These are phyloP conservation scores for Alviniconcha marisindica DNA, from an alignment of 1,140 invertebrate species.

Conservation along the genomic window DNA sequence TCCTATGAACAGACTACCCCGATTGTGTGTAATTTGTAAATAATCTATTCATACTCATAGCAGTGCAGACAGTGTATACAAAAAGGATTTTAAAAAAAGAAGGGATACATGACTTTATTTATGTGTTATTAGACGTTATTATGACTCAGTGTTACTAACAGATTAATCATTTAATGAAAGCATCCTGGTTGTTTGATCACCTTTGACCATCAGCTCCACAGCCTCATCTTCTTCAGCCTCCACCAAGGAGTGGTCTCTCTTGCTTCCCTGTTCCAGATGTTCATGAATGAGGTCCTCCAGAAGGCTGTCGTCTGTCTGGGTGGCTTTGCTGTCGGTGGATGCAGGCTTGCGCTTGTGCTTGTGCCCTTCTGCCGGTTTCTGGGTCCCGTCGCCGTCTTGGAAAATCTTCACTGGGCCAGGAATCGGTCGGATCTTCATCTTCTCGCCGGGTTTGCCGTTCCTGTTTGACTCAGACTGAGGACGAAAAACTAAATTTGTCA, in stretches of 20 bases:
- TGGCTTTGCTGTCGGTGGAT: neutral
- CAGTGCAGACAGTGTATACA: no score
- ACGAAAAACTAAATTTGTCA: no score
- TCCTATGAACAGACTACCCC: no score
- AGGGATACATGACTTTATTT: no score
- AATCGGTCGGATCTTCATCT: neutral
- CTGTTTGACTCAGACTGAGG: neutral
- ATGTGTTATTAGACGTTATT: no score
- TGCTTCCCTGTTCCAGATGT: neutral
- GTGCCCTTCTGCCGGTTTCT: neutral
- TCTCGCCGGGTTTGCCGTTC: constrained; percentile 18
- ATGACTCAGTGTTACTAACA: no score
- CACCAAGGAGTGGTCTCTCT: constrained; percentile 29
- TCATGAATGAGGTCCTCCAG: constrained; percentile 42
- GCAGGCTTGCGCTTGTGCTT: neutral
- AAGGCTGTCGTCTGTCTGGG: constrained; percentile 46
- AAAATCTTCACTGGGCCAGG: constrained; percentile 35
- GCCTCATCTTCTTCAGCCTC: constrained; percentile 47
- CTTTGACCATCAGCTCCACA: constrained; percentile 52
- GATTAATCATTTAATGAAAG: no score
- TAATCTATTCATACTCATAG: no score
- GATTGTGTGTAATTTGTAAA: no score
- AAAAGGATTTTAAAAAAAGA: no score
- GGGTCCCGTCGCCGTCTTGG: constrained; percentile 13
- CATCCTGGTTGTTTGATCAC: no score